phyloP scores from a whole-genome alignment of 2,888 invertebrate genomes.

The Agrochola macilenta region DNA sequence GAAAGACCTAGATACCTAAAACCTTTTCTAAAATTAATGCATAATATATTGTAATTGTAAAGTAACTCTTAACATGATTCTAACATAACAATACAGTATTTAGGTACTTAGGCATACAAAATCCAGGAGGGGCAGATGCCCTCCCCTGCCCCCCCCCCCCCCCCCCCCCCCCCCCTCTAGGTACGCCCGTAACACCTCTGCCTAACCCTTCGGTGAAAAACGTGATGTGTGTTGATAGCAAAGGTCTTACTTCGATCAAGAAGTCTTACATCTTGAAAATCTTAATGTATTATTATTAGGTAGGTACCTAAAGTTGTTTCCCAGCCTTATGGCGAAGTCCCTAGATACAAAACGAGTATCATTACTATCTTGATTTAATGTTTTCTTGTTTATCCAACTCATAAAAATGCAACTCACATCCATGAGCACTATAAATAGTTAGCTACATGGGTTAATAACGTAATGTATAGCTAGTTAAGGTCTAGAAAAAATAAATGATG shows the following conservation, averaged over 20 bases:
- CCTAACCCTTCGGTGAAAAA: neutral
- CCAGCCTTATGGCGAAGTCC: neutral
- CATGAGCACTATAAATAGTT: neutral
- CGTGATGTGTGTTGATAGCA: neutral
- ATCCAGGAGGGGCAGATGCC: too few relatives aligned
- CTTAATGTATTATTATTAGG: neutral
- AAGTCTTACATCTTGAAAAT: neutral
- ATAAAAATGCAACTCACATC: conserved; percentile 35
- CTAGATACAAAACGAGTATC: neutral
- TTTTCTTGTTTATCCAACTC: neutral
- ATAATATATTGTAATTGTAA: too few relatives aligned
- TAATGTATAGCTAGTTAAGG: neutral
- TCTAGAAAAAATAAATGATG: neutral
- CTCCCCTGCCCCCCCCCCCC: too few relatives aligned
- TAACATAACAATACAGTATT: too few relatives aligned
- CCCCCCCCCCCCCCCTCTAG: too few relatives aligned
- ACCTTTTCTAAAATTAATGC: too few relatives aligned
- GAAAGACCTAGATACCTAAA: too few relatives aligned
- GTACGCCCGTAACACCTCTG: too few relatives aligned
- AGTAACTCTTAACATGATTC: too few relatives aligned
- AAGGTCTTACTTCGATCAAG: neutral
- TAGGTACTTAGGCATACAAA: too few relatives aligned
- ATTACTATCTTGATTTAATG: conserved; percentile 1
- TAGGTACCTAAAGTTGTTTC: neutral
- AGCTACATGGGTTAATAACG: neutral